Conservation (phyloP, 2,113 vertebrate species). For the Macquaria australasica region DNA sequence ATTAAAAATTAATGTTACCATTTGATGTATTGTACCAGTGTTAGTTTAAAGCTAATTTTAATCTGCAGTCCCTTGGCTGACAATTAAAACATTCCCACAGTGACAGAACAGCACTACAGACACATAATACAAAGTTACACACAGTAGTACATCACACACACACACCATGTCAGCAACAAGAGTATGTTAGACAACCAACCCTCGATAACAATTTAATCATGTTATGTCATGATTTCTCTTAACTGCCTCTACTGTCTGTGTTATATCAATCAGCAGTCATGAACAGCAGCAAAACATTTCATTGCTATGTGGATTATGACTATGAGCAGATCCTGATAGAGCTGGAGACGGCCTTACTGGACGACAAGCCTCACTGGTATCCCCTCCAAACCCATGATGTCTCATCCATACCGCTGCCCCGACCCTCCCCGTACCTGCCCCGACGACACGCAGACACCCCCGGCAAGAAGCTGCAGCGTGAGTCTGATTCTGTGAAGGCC, state of each 20-base stretch:
- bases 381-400: conserved; percentile 97
- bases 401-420: conserved; percentile 97
- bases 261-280: not conserved
- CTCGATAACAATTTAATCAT: too few species aligned
- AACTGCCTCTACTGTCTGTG: not conserved
- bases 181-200: too few species aligned
- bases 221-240: too few species aligned
- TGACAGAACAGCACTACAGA: too few species aligned
- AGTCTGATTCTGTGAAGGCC: conserved; percentile 71
- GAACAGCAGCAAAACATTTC: not conserved
- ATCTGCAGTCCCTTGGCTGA: too few species aligned
- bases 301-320: not conserved
- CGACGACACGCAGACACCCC: conserved; percentile 92
- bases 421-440: conserved; percentile 94
- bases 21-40: not conserved
- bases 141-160: too few species aligned
- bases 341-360: conserved; percentile 96
- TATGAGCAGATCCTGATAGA: conserved; percentile 93
- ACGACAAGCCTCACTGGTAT: conserved; percentile 99
- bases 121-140: too few species aligned
- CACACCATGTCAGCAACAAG: too few species aligned
- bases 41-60: not conserved
- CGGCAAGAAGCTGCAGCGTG: conserved; percentile 97
- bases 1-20: not conserved
- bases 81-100: too few species aligned